Conservation (phyloP, 2,113 vertebrate species). For the Noctilio leporinus region DNA sequence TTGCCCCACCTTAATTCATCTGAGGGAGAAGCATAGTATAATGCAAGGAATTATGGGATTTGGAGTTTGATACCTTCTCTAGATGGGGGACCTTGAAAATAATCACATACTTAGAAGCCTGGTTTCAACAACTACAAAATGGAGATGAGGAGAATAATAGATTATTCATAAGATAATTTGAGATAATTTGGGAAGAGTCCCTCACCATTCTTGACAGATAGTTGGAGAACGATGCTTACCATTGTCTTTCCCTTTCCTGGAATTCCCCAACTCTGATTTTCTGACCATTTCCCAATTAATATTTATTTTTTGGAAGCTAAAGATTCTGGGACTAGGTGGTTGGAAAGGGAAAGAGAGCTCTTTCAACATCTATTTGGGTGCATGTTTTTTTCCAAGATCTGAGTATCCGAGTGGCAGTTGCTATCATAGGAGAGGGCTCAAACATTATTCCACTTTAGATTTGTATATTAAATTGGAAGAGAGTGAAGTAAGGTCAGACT, state of each 20-base stretch:
- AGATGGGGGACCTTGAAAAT: neutral
- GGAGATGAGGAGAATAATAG: neutral
- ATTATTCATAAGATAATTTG: neutral
- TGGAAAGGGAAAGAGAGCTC: neutral
- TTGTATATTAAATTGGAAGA: neutral
- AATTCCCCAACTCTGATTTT: neutral
- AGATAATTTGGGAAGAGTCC: neutral
- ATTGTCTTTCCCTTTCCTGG: neutral
- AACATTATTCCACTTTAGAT: neutral
- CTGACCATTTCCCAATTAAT: neutral
- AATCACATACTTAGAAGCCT: neutral
- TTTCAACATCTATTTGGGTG: neutral
- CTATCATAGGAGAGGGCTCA: neutral
- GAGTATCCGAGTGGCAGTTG: neutral
- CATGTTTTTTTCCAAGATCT: neutral
- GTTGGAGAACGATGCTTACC: neutral
- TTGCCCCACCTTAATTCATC: neutral
- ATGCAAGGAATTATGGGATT: neutral
- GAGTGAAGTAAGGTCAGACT: neutral
- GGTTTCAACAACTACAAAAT: neutral
- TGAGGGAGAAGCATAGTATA: neutral
- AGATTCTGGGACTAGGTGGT: neutral
- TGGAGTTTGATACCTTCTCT: neutral
- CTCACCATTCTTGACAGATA: neutral
- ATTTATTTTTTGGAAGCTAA: neutral